Conservation (phyloP, 2,797 vertebrate genomes). For the Phoebastria nigripes region DNA sequence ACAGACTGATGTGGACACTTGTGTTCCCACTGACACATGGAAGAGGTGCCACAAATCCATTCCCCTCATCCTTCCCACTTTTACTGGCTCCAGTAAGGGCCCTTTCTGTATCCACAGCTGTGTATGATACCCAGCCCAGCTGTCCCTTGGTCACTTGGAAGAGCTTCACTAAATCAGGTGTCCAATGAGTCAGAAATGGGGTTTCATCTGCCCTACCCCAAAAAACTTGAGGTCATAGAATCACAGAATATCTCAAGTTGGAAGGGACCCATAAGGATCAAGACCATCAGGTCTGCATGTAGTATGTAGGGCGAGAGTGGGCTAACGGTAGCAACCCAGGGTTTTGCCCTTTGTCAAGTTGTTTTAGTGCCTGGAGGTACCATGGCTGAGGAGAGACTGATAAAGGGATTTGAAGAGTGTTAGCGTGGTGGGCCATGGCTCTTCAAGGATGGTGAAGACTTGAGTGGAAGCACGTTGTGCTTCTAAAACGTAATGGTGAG, state of each 20-base stretch:
- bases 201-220: neutral
- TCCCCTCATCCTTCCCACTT: neutral
- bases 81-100: neutral
- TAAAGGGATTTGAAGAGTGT: neutral
- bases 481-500: neutral
- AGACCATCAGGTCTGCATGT: neutral
- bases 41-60: neutral
- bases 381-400: neutral
- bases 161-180: neutral
- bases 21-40: neutral
- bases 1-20: neutral
- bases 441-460: neutral
- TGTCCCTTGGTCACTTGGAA: neutral
- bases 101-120: neutral
- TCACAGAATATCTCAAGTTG: neutral
- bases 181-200: neutral
- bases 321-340: neutral
- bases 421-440: accelerated
- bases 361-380: neutral
- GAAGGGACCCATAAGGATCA: neutral
- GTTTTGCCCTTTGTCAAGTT: neutral
- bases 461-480: neutral
- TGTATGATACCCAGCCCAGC: neutral
- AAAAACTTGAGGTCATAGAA: neutral
- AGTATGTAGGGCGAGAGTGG: neutral